A percentile compares a stretch with the other conserved stretches of the same genome.
phyloP scores from a whole-genome alignment of 2,888 invertebrate genomes.

The Alviniconcha strummeri region DNA sequence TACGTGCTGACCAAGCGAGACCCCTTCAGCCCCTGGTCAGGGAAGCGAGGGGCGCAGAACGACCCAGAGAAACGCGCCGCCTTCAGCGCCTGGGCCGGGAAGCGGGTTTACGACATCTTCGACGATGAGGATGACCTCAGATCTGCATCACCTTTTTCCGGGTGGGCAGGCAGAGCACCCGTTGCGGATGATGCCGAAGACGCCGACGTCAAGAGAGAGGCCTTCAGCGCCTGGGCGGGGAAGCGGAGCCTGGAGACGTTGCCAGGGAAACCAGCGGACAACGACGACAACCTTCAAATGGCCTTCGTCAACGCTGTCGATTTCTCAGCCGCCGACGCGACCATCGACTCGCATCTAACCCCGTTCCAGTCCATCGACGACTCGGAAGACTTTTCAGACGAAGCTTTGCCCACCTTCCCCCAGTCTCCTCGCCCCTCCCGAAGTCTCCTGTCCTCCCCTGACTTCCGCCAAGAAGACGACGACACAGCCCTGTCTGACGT shows the following conservation, averaged over 20 bases:
- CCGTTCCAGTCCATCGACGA: not conserved
- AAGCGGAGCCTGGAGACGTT: not conserved
- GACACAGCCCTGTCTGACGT: not conserved
- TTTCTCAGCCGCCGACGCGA: not conserved
- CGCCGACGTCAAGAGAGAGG: not conserved
- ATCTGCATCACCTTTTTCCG: no score
- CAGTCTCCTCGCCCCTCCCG: not conserved
- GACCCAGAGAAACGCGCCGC: not conserved
- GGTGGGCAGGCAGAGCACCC: no score
- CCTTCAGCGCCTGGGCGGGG: constrained; percentile 10
- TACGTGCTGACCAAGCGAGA: not conserved
- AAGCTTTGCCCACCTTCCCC: not conserved
- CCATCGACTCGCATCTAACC: not conserved
- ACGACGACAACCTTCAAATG: not conserved
- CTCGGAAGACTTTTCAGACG: not conserved
- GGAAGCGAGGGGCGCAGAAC: not conserved
- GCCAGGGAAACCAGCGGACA: not conserved
- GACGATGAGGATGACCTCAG: no score
- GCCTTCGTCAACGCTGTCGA: not conserved
- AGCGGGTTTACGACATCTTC: not conserved
- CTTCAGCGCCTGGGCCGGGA: constrained; percentile 25
- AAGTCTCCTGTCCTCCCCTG: not conserved
- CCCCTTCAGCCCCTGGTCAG: not conserved
- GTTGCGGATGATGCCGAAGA: not conserved
- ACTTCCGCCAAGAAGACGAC: not conserved